These are phyloP conservation scores for Grantiella picta DNA, from an alignment of 2,113 vertebrate species.

Conservation along the genomic window DNA sequence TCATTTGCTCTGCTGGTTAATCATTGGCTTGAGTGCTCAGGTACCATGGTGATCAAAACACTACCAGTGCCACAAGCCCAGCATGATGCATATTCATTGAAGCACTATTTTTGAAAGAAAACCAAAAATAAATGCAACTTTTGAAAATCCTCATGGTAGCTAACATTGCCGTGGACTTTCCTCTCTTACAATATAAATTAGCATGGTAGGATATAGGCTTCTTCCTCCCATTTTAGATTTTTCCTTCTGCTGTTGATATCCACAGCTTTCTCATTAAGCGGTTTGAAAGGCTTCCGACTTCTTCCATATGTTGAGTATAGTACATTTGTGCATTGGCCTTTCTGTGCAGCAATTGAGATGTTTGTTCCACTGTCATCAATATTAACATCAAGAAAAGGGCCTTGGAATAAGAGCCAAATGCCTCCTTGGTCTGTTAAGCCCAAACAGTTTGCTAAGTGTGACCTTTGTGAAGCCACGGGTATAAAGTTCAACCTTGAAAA, in stretches of 20 bases:
- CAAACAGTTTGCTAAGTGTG: background rate
- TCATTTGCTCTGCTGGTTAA: background rate
- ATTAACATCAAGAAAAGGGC: background rate
- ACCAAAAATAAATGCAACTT: background rate
- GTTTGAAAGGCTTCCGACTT: background rate
- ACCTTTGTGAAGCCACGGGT: background rate
- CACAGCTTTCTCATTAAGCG: background rate
- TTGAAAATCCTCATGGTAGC: background rate
- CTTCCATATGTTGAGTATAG: background rate
- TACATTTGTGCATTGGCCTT: background rate
- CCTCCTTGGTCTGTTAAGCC: background rate
- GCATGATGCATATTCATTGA: background rate
- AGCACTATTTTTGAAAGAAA: slow-evolving; percentile 17
- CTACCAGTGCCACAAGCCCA: background rate
- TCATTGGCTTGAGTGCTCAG: slow-evolving; percentile 38
- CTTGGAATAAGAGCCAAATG: background rate
- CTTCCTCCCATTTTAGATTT: background rate
- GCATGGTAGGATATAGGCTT: background rate
- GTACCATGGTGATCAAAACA: slow-evolving; percentile 3
- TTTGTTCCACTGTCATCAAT: background rate
- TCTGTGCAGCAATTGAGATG: background rate
- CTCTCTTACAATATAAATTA: background rate
- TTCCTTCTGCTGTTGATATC: background rate
- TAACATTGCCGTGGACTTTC: background rate
- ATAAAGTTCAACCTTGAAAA: background rate